Percentiles rank a stretch among this genome's conserved stretches.
Evolutionary conservation across 2,113 vertebrate species (phyloP).

Genomic region (Morphnarchus princeps): DNA sequence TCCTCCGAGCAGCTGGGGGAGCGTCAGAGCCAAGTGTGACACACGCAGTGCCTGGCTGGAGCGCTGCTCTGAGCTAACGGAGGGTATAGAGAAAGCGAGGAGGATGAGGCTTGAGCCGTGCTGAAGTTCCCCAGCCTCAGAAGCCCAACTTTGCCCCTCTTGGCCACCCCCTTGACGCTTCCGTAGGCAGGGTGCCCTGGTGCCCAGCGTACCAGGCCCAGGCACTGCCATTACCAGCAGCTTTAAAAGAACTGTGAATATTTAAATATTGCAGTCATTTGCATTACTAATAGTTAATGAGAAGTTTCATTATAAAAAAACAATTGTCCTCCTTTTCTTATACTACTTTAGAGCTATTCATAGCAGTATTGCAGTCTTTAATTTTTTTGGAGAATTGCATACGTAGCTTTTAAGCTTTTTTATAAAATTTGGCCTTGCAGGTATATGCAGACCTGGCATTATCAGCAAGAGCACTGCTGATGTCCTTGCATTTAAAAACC

Average conservation of each 20-base stretch:
- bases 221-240: not conserved
- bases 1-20: not conserved
- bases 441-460: not conserved
- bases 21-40: rapidly evolving
- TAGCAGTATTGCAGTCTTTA: not conserved
- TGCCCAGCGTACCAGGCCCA: not conserved
- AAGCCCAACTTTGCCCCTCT: not conserved
- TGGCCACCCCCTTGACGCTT: not conserved
- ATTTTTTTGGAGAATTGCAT: not conserved
- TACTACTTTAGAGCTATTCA: not conserved
- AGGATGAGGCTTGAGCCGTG: not conserved
- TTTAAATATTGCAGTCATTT: not conserved
- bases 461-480: not conserved
- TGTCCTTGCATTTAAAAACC: not conserved
- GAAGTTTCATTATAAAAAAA: not conserved
- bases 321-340: not conserved
- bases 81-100: rapidly evolving
- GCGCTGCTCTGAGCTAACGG: rapidly evolving
- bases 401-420: not conserved
- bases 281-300: not conserved
- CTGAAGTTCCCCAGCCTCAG: not conserved
- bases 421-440: not conserved
- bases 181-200: not conserved
- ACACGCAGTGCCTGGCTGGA: not conserved
- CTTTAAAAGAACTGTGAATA: not conserved